Evolutionary conservation across 1,140 invertebrate genomes (phyloP).

Genomic region (Octopus bimaculoides): DNA sequence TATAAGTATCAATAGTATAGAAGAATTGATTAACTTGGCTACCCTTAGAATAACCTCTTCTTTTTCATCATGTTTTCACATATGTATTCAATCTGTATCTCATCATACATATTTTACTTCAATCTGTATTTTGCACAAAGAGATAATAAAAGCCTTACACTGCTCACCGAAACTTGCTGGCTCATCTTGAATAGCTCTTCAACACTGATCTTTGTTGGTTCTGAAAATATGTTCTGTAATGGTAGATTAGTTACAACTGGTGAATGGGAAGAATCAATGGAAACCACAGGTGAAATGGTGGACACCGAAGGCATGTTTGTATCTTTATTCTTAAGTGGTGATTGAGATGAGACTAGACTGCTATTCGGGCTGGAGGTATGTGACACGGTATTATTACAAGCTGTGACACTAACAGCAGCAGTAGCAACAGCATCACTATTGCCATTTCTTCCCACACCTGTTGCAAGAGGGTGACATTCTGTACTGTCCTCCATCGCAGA

Average conservation of each 20-base stretch:
- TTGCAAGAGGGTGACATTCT: background rate
- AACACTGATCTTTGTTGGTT: background rate
- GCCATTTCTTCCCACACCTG: background rate
- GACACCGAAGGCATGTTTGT: background rate
- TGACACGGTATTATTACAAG: slow-evolving; percentile 36
- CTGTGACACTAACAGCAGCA: slow-evolving; percentile 16
- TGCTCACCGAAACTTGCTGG: background rate
- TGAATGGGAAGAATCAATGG: background rate
- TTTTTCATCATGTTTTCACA: no score
- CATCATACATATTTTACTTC: no score
- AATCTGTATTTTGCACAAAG: no score
- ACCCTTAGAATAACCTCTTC: no score
- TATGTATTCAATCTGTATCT: no score
- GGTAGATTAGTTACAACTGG: background rate
- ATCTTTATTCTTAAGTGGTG: slow-evolving; percentile 3
- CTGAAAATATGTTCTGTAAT: background rate
- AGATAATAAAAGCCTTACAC: background rate
- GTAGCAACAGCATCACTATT: background rate
- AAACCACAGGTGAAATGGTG: background rate
- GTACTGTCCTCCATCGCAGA: slow-evolving; percentile 43
- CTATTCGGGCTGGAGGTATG: slow-evolving; percentile 35
- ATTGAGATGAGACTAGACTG: slow-evolving; percentile 11
- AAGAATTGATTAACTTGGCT: no score
- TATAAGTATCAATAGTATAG: no score
- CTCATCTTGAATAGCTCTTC: slow-evolving; percentile 3